Percentiles rank a stretch among this genome's conserved stretches.
phyloP scores from a whole-genome alignment of 2,113 vertebrate species.

The Emydura subglobosa region DNA sequence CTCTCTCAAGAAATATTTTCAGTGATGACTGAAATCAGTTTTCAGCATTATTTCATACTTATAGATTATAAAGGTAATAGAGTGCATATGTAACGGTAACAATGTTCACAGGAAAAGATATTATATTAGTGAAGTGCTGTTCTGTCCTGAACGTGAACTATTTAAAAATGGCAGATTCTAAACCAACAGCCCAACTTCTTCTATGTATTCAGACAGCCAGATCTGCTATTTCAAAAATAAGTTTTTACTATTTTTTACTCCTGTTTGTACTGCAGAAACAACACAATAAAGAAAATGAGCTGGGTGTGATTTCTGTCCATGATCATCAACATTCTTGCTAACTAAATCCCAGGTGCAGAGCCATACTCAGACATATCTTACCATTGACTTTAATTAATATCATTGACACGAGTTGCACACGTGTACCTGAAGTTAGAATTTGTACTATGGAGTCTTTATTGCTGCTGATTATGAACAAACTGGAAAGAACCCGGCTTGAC shows the following conservation, averaged over 20 bases:
- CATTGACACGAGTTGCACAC: background rate
- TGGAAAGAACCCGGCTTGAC: background rate
- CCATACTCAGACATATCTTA: background rate
- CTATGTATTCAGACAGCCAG: background rate
- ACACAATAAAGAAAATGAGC: slow-evolving; percentile 8
- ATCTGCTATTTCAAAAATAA: slow-evolving; percentile 22
- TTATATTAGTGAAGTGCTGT: background rate
- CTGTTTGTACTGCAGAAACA: background rate
- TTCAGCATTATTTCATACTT: background rate
- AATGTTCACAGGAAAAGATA: background rate
- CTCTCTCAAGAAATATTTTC: background rate
- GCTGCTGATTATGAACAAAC: background rate
- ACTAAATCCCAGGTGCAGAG: background rate
- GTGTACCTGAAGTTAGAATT: background rate
- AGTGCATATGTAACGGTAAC: background rate
- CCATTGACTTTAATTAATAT: background rate
- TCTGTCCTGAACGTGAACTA: background rate
- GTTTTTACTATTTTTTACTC: background rate
- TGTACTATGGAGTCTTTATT: background rate
- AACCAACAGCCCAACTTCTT: background rate
- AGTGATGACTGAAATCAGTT: background rate
- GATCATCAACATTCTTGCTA: too few relatives aligned
- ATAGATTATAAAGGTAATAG: background rate
- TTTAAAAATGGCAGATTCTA: background rate
- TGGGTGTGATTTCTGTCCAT: background rate